Conservation (phyloP, 2,113 vertebrate genomes). For the Tringa solitaria region DNA sequence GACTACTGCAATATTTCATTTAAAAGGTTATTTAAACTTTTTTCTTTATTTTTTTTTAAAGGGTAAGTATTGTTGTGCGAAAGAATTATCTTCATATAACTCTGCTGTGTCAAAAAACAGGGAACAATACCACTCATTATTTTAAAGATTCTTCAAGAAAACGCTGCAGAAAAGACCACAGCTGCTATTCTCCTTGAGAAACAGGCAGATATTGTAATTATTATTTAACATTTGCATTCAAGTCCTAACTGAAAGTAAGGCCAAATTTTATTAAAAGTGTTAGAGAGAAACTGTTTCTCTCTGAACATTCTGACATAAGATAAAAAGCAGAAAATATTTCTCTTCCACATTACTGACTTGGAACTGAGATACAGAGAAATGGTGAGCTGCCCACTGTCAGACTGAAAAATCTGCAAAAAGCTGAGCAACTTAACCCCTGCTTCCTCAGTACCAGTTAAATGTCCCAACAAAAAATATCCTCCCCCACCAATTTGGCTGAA, state of each 20-base stretch:
- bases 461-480: background rate
- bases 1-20: conserved; percentile 72
- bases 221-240: background rate
- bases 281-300: background rate
- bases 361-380: background rate
- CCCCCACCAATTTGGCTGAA: background rate
- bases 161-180: background rate
- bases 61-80: conserved; percentile 25
- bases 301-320: background rate
- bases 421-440: background rate
- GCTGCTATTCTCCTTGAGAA: background rate
- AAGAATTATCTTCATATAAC: conserved; percentile 19
- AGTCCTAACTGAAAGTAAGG: background rate
- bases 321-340: background rate
- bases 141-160: background rate
- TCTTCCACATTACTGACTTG: background rate
- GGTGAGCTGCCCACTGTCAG: background rate
- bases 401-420: background rate
- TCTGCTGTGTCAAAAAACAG: background rate
- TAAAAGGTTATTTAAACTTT: conserved; percentile 76
- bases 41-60: conserved; percentile 47
- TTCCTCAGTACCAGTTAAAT: background rate
- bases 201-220: background rate
- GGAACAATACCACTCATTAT: background rate
- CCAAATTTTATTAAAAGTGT: background rate